Base-by-base conservation (phyloP, 2,888 invertebrate species). In the Pterostichus niger region DNA sequence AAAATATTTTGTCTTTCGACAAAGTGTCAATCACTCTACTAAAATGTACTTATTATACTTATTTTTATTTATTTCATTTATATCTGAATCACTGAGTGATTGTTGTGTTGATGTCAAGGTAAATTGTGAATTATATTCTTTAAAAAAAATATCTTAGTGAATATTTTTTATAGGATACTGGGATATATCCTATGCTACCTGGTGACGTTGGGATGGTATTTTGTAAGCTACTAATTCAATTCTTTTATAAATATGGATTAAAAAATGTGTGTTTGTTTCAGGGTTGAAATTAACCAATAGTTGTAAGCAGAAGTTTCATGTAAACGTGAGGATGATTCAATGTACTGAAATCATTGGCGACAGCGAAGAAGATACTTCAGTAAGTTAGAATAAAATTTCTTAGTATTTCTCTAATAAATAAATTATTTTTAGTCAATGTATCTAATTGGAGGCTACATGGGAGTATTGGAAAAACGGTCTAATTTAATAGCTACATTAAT, bases 391-490 rank as follows among this genome's bases (percentile, higher is more conserved):
- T 15, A 49, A n/a, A 7, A 46, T 31, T 49, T 49, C 13, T 2
- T 10, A 49, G 6, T 24, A 73, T 73, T 73, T 6, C 0, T 15
- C 40, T 15, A 49, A n/a, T 31, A 31, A 46, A n/a, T 75, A 52
- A 15, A 31, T 79, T 33, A 44, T 15, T 54, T 81, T 71, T 86
- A 86, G 61, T 86, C 86, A 15, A 89, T 90, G 88, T 86, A 86
- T 35, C 84, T 90, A 15, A 86, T 90, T 7, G 90, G 89, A 10
- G 89, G 89, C 3, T 86, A 89, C 84, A 89, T 89, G 89, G 89
- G 89, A 0, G 76, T 84, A 6, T 83, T 89, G 15, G 84, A 86
- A 54, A 85, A 87, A 3, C 86, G 86, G 52, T 84, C 86, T 59
- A 85, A 85, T 5, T 89, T 87, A 86, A 89, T 89, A 84, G 86